Conservation (phyloP, 2,888 invertebrate genomes). For the Rhopalosiphum nymphaeae region DNA sequence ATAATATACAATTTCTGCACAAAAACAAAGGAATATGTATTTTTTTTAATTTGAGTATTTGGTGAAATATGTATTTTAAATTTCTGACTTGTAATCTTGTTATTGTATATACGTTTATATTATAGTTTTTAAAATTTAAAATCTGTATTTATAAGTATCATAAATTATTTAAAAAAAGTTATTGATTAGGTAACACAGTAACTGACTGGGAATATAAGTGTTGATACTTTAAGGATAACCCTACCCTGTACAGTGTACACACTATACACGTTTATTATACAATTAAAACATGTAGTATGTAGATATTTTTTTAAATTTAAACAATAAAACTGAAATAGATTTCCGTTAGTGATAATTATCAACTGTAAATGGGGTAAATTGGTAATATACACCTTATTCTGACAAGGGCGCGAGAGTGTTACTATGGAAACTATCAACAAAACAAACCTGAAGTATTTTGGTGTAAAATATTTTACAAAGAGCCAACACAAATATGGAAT, state of each 20-base stretch:
- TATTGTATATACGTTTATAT: background rate
- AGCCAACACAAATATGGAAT: background rate
- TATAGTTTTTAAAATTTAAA: background rate
- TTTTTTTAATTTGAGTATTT: no score
- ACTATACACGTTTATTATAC: background rate
- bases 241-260: background rate
- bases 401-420: slow-evolving; percentile 13
- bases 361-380: background rate
- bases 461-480: background rate
- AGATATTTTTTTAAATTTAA: background rate
- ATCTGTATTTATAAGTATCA: background rate
- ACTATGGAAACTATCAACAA: slow-evolving; percentile 38
- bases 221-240: background rate
- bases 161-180: no score
- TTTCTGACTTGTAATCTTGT: background rate
- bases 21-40: background rate
- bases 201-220: background rate
- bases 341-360: background rate
- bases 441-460: slow-evolving; percentile 23
- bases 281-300: background rate
- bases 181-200: no score
- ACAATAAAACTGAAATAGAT: background rate
- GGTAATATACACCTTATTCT: background rate
- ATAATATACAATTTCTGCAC: background rate
- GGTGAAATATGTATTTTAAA: background rate